Conservation (phyloP, 2,888 invertebrate genomes). For the Eupithecia centaureata region DNA sequence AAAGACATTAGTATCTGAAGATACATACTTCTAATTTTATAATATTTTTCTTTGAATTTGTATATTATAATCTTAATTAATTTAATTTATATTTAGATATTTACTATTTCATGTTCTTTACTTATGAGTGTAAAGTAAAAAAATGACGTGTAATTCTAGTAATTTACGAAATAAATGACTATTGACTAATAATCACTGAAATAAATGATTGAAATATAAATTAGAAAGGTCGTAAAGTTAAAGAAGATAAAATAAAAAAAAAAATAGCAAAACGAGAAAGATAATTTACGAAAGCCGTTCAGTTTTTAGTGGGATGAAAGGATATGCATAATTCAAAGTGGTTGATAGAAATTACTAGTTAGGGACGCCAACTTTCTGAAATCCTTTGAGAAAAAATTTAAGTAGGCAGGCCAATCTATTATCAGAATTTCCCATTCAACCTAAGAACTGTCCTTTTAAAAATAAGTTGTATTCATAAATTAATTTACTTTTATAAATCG, state of each 20-base stretch:
- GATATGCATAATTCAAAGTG: neutral
- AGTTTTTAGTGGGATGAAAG: neutral
- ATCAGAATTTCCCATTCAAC: neutral
- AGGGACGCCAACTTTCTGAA: neutral
- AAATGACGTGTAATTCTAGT: no score
- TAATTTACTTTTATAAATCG: slow-evolving; percentile 21
- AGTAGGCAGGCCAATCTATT: neutral
- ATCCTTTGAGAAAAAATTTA: neutral
- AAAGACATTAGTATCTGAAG: no score
- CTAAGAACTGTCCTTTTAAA: neutral
- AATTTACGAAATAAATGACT: no score
- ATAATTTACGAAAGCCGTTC: neutral
- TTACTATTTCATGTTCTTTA: no score
- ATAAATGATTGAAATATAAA: neutral
- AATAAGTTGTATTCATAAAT: neutral
- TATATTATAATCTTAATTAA: no score
- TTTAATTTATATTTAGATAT: no score
- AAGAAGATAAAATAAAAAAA: neutral
- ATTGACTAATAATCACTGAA: neutral
- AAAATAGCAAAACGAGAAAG: neutral
- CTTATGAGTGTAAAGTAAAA: no score
- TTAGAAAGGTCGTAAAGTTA: neutral
- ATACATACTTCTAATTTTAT: no score
- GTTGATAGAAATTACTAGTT: neutral
- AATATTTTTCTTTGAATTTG: no score